Evolutionary conservation across 2,888 invertebrate genomes (phyloP).

Genomic region (Lasioglossum marginatum): DNA sequence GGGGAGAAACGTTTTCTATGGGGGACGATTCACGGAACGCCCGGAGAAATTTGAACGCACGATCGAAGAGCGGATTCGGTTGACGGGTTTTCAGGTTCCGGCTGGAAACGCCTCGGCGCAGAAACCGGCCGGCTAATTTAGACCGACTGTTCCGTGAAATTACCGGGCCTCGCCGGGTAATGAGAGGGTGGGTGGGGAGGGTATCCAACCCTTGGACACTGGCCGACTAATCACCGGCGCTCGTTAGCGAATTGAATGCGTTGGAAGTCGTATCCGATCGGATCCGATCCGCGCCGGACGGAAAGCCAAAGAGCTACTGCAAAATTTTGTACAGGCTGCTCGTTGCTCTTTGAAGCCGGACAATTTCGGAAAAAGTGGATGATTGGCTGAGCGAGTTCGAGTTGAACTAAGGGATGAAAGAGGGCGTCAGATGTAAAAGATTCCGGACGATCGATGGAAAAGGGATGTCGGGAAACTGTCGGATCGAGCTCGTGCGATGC

Average conservation of each 20-base stretch:
- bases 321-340: constrained; percentile 56
- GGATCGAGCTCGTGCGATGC: constrained; percentile 42
- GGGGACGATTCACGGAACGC: constrained; percentile 44
- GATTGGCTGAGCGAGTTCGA: neutral
- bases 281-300: constrained; percentile 59
- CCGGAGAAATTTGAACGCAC: constrained; percentile 55
- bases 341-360: neutral
- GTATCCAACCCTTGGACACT: constrained; percentile 76
- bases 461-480: constrained; percentile 17
- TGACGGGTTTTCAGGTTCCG: constrained; percentile 67
- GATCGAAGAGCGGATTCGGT: constrained; percentile 37
- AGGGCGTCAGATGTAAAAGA: neutral
- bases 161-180: constrained; percentile 76
- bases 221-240: constrained; percentile 79
- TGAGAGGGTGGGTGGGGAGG: constrained; percentile 79
- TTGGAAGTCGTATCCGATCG: constrained; percentile 68
- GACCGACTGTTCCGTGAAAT: constrained; percentile 81
- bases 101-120: constrained; percentile 67
- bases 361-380: neutral
- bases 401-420: neutral
- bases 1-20: constrained; percentile 37
- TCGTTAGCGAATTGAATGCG: constrained; percentile 82
- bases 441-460: neutral
- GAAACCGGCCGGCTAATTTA: constrained; percentile 77
- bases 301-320: constrained; percentile 63